Conservation (phyloP, 2,888 invertebrate genomes). For the Orthonychiurus folsomi region DNA sequence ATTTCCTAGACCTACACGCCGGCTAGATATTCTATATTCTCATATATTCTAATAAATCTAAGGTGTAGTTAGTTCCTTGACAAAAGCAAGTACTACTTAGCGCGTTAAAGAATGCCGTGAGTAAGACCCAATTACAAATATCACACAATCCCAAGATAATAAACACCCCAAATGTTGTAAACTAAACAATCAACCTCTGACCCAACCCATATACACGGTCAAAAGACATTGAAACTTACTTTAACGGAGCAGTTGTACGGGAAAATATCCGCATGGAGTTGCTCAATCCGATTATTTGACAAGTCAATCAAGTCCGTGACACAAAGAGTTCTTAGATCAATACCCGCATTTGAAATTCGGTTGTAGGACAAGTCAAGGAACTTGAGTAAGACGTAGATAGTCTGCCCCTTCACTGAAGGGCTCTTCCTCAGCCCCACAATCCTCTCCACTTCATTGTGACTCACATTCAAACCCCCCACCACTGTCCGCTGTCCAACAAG, state of each 20-base stretch:
- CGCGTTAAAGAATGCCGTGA: too few relatives aligned
- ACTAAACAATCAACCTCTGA: too few relatives aligned
- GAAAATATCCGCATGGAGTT: conserved; percentile 48
- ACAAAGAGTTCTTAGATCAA: conserved; percentile 29
- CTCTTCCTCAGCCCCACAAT: conserved; percentile 52
- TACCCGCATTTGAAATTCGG: conserved; percentile 46
- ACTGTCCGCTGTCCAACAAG: conserved; percentile 74
- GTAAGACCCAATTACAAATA: too few relatives aligned
- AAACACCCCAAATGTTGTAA: too few relatives aligned
- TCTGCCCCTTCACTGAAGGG: neutral
- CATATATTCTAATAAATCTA: too few relatives aligned
- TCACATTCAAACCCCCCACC: conserved; percentile 65
- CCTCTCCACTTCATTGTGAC: conserved; percentile 65
- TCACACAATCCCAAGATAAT: too few relatives aligned
- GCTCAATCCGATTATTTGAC: conserved; percentile 64
- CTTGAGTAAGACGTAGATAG: conserved; percentile 15
- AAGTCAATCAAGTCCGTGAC: conserved; percentile 64
- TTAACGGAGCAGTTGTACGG: conserved; percentile 37
- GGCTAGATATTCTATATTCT: too few relatives aligned
- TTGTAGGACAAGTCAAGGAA: conserved; percentile 61
- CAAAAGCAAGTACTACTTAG: too few relatives aligned
- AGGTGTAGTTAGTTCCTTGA: too few relatives aligned
- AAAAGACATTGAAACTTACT: conserved; percentile 34
- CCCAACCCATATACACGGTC: too few relatives aligned
- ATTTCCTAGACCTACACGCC: too few relatives aligned